Conservation (phyloP, 2,113 vertebrate species). For the Gopherus flavomarginatus region DNA sequence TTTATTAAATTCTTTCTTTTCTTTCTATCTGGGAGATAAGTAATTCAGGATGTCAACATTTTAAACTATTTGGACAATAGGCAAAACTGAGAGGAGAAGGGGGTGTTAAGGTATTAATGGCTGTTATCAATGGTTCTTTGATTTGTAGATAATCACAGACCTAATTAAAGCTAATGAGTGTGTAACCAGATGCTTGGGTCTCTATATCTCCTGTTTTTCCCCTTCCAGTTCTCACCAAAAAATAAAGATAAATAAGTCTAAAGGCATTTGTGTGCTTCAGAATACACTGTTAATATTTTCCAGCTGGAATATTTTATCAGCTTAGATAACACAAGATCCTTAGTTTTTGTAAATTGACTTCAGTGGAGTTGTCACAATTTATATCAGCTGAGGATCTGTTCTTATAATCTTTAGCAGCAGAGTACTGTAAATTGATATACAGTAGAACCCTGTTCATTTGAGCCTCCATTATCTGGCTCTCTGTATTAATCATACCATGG, state of each 20-base stretch:
- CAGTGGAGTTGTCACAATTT: no score
- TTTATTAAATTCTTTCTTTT: neutral
- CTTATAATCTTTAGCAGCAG: neutral
- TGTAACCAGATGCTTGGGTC: neutral
- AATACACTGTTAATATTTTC: no score
- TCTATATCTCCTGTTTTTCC: neutral
- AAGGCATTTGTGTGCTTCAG: no score
- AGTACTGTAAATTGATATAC: neutral
- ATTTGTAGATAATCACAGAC: neutral
- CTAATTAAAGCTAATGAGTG: no score
- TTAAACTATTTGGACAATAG: neutral
- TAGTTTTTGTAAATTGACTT: no score
- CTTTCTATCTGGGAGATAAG: neutral
- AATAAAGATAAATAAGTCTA: no score
- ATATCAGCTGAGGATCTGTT: no score
- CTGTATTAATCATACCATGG: neutral
- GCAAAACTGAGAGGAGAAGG: neutral
- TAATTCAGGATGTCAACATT: neutral
- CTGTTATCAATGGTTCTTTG: neutral
- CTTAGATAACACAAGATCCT: no score
- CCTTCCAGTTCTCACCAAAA: no score
- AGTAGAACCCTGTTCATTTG: neutral
- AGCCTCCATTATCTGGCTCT: neutral
- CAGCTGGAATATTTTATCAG: no score
- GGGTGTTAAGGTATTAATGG: neutral